Conservation (phyloP, 1,140 invertebrate species). For the Limonius californicus region DNA sequence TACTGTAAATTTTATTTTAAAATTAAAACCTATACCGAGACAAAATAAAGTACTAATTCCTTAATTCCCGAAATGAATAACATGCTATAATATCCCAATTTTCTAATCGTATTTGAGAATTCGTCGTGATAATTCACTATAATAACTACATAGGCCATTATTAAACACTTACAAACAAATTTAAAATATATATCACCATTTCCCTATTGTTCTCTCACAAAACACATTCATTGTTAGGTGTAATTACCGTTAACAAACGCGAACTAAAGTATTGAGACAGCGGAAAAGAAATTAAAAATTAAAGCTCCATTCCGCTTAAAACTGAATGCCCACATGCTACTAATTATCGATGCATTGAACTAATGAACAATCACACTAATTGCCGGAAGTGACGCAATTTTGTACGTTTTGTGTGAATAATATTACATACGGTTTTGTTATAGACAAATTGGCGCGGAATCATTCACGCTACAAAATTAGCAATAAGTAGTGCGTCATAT, state of each 20-base stretch:
- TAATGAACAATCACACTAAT: constrained; percentile 40
- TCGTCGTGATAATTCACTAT: no score
- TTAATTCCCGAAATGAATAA: no score
- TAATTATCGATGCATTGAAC: constrained; percentile 42
- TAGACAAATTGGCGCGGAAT: constrained; percentile 22
- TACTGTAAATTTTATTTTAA: no score
- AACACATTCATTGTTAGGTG: constrained; percentile 9
- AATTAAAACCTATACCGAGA: no score
- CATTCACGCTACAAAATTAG: constrained; percentile 30
- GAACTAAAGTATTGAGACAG: not conserved
- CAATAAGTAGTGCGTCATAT: constrained; percentile 28
- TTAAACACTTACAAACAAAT: not conserved
- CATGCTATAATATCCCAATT: no score
- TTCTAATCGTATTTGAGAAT: no score
- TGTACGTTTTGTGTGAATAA: constrained; percentile 32
- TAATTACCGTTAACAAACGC: constrained; percentile 9
- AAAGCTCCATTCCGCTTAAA: not conserved
- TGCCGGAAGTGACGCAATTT: constrained; percentile 36
- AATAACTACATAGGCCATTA: not conserved
- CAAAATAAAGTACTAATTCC: no score
- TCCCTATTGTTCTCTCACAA: constrained; percentile 8
- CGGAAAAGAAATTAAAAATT: constrained; percentile 1
- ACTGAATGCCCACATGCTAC: constrained; percentile 19
- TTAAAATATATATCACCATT: constrained; percentile 1
- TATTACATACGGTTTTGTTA: constrained; percentile 23